A percentile compares a stretch with the other conserved stretches of the same genome.
Evolutionary conservation across 2,113 vertebrate genomes (phyloP).

Genomic region (Fukomys damarensis): DNA sequence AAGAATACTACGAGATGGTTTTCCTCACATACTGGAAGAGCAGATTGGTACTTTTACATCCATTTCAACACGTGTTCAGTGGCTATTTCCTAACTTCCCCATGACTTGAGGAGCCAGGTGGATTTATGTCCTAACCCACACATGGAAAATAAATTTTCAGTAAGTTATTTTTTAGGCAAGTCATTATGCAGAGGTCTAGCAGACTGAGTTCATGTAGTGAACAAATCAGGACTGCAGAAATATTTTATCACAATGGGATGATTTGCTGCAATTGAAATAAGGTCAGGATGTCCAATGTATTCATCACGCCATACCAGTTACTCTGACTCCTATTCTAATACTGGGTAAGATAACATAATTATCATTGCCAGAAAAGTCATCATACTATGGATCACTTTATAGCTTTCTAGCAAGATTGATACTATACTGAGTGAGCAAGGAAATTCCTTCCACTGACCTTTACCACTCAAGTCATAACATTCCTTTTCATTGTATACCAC

Average conservation of each 20-base stretch:
- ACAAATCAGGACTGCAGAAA: slow-evolving; percentile 33
- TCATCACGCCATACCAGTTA: slow-evolving; percentile 70
- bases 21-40: not conserved
- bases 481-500: slow-evolving; percentile 38
- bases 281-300: slow-evolving; percentile 63
- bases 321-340: slow-evolving; percentile 52
- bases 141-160: slow-evolving; percentile 59
- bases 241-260: slow-evolving; percentile 53
- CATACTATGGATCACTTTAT: slow-evolving; percentile 58
- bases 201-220: not conserved
- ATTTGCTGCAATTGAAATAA: slow-evolving; percentile 63
- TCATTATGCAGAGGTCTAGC: slow-evolving; percentile 65
- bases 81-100: slow-evolving; percentile 36
- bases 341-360: slow-evolving; percentile 71
- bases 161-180: slow-evolving; percentile 10
- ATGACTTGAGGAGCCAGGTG: slow-evolving; percentile 17
- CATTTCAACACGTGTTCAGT: not conserved
- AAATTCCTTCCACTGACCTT: slow-evolving; percentile 59
- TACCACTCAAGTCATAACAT: not conserved
- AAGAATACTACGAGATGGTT: slow-evolving; percentile 63
- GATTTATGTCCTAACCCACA: slow-evolving; percentile 46
- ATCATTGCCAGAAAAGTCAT: slow-evolving; percentile 64
- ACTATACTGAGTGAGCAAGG: slow-evolving; percentile 53
- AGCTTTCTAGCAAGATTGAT: not conserved
- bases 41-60: slow-evolving; percentile 53